A percentile compares a stretch with the other conserved stretches of the same genome.
These are phyloP conservation scores for Pituophis catenifer DNA, from an alignment of 2,113 vertebrate species.

Conservation along the genomic window DNA sequence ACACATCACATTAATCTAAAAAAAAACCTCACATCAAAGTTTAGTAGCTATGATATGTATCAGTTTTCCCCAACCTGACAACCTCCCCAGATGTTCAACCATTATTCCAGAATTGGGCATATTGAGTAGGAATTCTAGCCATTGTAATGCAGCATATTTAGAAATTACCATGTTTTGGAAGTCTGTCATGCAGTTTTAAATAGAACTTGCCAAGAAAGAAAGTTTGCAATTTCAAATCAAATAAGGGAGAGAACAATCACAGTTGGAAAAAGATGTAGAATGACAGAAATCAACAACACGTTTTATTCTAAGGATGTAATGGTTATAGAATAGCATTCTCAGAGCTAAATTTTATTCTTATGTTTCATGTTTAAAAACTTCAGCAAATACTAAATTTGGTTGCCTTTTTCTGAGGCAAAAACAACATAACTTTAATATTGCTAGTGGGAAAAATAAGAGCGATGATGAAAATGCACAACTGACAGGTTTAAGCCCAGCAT, in stretches of 20 bases:
- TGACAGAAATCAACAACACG: not conserved
- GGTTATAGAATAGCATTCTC: not conserved
- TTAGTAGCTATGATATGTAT: not conserved
- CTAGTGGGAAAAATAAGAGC: not conserved
- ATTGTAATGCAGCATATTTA: not conserved
- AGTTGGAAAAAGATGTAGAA: not conserved
- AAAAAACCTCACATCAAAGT: not conserved
- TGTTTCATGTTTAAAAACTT: not conserved
- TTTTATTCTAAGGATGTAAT: conserved; percentile 4
- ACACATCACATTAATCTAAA: not conserved
- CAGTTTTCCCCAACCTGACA: not conserved
- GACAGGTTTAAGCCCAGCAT: not conserved
- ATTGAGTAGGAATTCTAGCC: not conserved
- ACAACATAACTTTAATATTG: not conserved
- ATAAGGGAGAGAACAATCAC: not conserved
- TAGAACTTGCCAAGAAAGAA: not conserved
- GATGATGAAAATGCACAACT: not conserved
- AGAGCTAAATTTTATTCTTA: not conserved
- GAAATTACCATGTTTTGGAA: not conserved
- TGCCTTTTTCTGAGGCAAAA: not conserved
- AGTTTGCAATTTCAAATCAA: not conserved
- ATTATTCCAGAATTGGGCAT: not conserved
- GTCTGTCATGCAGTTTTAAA: not conserved
- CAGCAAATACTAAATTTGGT: not conserved
- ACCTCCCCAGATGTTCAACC: not conserved